Conservation (phyloP, 2,113 vertebrate species). For the Oryzias melastigma region DNA sequence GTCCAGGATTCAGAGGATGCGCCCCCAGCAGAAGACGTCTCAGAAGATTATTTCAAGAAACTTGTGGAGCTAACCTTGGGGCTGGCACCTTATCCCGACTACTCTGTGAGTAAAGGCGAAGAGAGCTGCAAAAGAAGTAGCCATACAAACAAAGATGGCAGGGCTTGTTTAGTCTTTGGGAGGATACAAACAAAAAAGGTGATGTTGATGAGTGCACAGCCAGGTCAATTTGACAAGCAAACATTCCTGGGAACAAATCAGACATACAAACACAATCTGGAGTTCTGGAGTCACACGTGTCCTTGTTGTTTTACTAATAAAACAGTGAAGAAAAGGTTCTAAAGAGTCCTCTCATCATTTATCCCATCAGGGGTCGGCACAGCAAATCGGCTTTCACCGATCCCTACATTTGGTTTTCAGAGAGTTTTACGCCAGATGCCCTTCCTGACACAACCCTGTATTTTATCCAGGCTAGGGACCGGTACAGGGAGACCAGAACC, state of each 20-base stretch:
- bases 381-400: no score
- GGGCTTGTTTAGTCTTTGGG: constrained; percentile 62
- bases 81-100: constrained; percentile 96
- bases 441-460: no score
- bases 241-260: constrained; percentile 31
- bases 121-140: constrained; percentile 99
- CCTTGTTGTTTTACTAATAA: constrained; percentile 1
- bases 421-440: no score
- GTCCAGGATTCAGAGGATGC: constrained; percentile 72
- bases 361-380: no score
- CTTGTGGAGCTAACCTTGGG: constrained; percentile 94
- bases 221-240: constrained; percentile 80
- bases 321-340: not conserved
- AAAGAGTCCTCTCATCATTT: no score
- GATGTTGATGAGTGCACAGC: constrained; percentile 81
- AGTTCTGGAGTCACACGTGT: constrained; percentile 63
- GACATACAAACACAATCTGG: constrained; percentile 14
- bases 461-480: no score
- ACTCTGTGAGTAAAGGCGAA: constrained; percentile 98
- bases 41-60: constrained; percentile 88
- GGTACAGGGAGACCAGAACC: no score
- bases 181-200: constrained; percentile 54
- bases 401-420: no score
- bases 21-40: constrained; percentile 72
- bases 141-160: constrained; percentile 86